Evolutionary conservation across 2,113 vertebrate species (phyloP).

Genomic region (Pterocles orientalis): DNA sequence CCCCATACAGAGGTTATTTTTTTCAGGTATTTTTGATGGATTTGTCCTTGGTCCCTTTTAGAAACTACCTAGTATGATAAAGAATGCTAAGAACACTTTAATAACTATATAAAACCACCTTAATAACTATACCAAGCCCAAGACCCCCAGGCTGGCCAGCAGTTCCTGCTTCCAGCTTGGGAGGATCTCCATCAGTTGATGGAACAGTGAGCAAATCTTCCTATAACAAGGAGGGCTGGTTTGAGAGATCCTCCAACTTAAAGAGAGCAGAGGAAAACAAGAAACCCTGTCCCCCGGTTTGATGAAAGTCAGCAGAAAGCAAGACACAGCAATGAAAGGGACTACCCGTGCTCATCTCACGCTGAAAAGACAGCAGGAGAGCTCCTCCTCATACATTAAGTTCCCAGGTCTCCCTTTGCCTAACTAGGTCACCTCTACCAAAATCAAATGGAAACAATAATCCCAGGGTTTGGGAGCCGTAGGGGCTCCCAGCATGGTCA

Average conservation of each 20-base stretch:
- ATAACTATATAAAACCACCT: not conserved
- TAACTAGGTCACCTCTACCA: constrained; percentile 31
- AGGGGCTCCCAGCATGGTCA: not conserved
- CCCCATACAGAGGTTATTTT: not conserved
- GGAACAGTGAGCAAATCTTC: not conserved
- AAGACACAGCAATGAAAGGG: not conserved
- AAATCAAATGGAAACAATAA: constrained; percentile 36
- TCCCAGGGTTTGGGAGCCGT: not conserved
- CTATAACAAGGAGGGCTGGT: not conserved
- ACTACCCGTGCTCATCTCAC: not conserved
- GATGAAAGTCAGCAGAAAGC: not conserved
- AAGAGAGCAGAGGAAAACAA: not conserved
- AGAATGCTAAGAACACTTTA: not conserved
- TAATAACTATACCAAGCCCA: not conserved
- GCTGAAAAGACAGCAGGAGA: not conserved
- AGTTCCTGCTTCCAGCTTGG: not conserved
- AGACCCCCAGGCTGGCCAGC: not conserved
- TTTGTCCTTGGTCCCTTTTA: not conserved
- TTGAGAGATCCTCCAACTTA: not conserved
- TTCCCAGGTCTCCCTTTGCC: not conserved
- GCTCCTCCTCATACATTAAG: not conserved
- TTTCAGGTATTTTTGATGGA: not conserved
- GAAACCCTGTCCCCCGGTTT: not conserved
- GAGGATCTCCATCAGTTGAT: not conserved
- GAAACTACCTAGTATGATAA: not conserved